Conservation (phyloP, 2,113 vertebrate genomes). For the Salminus brasiliensis region DNA sequence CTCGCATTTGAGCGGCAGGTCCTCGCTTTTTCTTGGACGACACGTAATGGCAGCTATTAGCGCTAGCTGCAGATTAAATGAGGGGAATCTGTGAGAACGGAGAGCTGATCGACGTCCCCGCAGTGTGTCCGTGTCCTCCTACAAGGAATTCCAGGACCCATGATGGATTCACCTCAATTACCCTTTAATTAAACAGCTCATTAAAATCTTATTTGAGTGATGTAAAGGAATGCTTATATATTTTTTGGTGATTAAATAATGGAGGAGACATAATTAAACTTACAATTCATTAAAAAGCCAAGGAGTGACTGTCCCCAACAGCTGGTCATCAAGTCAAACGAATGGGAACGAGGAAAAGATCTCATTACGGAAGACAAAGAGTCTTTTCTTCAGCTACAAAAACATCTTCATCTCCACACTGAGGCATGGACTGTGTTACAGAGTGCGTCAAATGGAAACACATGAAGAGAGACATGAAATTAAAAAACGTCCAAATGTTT, state of each 20-base stretch:
- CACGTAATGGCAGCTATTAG: constrained; percentile 27
- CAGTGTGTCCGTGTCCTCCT: constrained; percentile 51
- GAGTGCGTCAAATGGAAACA: no score
- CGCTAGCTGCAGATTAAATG: constrained; percentile 31
- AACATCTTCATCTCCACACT: neutral
- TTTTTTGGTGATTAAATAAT: constrained; percentile 68
- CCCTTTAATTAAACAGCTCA: constrained; percentile 86
- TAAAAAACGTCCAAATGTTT: no score
- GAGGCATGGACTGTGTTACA: neutral
- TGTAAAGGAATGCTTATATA: constrained; percentile 71
- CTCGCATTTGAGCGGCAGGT: neutral
- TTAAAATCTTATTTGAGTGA: constrained; percentile 82
- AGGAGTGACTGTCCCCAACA: neutral
- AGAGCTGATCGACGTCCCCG: constrained; percentile 10
- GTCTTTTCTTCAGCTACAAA: neutral
- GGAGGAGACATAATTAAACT: constrained; percentile 74
- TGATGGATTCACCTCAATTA: constrained; percentile 90
- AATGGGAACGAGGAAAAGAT: neutral
- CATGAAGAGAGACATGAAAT: no score
- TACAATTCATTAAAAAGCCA: constrained; percentile 68
- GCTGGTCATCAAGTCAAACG: neutral
- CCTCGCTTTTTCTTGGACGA: constrained; percentile 15
- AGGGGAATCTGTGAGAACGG: constrained; percentile 26
- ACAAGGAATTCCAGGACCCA: constrained; percentile 78
- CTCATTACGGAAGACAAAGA: constrained; percentile 6